A percentile compares a stretch with the other conserved stretches of the same genome.
phyloP scores from a whole-genome alignment of 2,113 vertebrate genomes.

The Hemiprocne comata region DNA sequence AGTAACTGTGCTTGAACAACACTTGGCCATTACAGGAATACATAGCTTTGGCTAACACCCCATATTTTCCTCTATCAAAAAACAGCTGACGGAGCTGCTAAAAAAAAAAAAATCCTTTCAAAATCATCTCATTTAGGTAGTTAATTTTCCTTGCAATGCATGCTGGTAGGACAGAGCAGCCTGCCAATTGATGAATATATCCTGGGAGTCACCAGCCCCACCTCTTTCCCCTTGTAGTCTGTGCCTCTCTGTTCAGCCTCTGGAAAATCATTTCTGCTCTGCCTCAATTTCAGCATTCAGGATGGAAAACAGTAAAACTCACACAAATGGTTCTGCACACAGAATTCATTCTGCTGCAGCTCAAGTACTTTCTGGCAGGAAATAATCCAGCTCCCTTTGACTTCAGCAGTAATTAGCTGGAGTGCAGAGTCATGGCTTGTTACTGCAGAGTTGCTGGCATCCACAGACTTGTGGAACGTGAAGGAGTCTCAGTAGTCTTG shows the following conservation, averaged over 20 bases:
- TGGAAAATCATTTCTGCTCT: not conserved
- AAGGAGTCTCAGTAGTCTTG: not conserved
- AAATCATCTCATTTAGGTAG: not conserved
- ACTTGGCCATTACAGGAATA: not conserved
- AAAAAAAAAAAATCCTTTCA: constrained; percentile 7
- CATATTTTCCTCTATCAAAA: not conserved
- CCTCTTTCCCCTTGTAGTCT: not conserved
- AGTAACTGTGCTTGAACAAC: not conserved
- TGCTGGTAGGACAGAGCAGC: not conserved
- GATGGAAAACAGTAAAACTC: not conserved
- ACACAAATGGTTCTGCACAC: not conserved
- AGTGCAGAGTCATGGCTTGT: not conserved
- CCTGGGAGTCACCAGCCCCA: not conserved
- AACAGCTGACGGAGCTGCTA: not conserved
- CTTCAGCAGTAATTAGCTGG: not conserved
- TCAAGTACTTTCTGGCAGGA: constrained; percentile 3
- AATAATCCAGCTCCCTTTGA: not conserved
- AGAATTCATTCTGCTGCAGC: not conserved
- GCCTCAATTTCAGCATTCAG: not conserved
- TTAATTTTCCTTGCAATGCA: not conserved
- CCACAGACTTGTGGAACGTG: not conserved
- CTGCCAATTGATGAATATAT: not conserved
- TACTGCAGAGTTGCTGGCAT: not conserved
- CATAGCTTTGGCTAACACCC: not conserved
- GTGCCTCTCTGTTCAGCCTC: not conserved